A percentile compares a stretch with the other conserved stretches of the same genome.
Evolutionary conservation across 2,113 vertebrate genomes (phyloP).

Genomic region (Larimichthys polyactis): DNA sequence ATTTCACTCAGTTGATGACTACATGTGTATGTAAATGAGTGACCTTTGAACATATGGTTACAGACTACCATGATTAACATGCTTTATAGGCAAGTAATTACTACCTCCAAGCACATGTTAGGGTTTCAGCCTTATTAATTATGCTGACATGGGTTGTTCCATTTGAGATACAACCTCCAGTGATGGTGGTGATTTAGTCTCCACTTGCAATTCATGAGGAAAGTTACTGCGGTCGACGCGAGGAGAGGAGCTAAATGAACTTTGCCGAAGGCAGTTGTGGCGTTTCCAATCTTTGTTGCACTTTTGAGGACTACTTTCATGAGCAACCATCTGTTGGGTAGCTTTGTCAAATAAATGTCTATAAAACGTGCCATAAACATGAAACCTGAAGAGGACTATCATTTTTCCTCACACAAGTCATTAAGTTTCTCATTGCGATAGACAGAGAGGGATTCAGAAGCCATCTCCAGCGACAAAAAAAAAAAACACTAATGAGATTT

Average conservation of each 20-base stretch:
- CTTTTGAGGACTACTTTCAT: slow-evolving; percentile 56
- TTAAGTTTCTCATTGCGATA: slow-evolving; percentile 56
- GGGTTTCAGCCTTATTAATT: slow-evolving; percentile 57
- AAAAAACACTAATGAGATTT: slow-evolving; percentile 59
- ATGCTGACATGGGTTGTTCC: slow-evolving; percentile 35
- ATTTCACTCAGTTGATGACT: slow-evolving; percentile 11
- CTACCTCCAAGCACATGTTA: slow-evolving; percentile 44
- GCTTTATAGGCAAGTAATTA: slow-evolving; percentile 60
- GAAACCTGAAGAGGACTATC: slow-evolving; percentile 64
- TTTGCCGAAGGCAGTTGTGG: slow-evolving; percentile 40
- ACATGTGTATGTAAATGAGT: slow-evolving; percentile 41
- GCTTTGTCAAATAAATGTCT: slow-evolving; percentile 64
- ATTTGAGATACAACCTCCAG: slow-evolving; percentile 45
- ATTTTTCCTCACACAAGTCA: slow-evolving; percentile 63
- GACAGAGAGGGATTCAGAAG: slow-evolving; percentile 51
- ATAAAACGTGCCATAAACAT: slow-evolving; percentile 68
- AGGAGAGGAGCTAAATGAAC: slow-evolving; percentile 32
- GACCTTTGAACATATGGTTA: slow-evolving; percentile 51
- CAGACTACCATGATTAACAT: slow-evolving; percentile 49
- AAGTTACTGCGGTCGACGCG: slow-evolving; percentile 31
- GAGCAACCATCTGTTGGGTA: slow-evolving; percentile 69
- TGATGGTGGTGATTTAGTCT: slow-evolving; percentile 24
- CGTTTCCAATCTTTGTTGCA: slow-evolving; percentile 40
- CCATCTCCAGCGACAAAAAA: slow-evolving; percentile 44
- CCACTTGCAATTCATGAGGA: slow-evolving; percentile 46